A percentile compares a stretch with the other conserved stretches of the same genome.
phyloP scores from a whole-genome alignment of 1,140 invertebrate genomes.

The Cecropterus lyciades region DNA sequence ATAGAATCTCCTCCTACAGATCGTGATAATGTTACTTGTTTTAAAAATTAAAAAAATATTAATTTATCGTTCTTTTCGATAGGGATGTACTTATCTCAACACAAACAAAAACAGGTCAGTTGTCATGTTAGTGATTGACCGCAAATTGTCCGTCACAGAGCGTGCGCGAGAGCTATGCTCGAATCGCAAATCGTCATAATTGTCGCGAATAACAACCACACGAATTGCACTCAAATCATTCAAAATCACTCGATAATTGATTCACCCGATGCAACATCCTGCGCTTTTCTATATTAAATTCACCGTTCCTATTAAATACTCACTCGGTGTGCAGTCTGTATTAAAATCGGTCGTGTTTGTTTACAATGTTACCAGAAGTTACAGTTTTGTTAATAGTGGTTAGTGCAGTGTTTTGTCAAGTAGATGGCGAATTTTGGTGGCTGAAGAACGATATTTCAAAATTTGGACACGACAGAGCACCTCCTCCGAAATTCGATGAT shows the following conservation, averaged over 20 bases:
- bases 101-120: constrained; percentile 38
- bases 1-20: too few relatives aligned
- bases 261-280: constrained; percentile 54
- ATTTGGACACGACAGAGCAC: constrained; percentile 47
- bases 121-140: constrained; percentile 40
- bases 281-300: constrained; percentile 50
- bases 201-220: constrained; percentile 51
- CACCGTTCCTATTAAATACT: constrained; percentile 42
- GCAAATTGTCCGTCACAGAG: constrained; percentile 48
- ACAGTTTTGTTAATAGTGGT: constrained; percentile 45
- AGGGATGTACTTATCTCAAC: constrained; percentile 25
- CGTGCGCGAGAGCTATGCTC: constrained; percentile 43
- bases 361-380: constrained; percentile 49
- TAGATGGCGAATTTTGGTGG: constrained; percentile 79
- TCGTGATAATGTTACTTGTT: too few relatives aligned
- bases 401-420: constrained; percentile 51
- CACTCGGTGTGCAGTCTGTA: constrained; percentile 37
- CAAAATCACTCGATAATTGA: constrained; percentile 58
- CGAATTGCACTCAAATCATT: constrained; percentile 49
- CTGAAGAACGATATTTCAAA: constrained; percentile 60
- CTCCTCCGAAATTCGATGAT: constrained; percentile 59
- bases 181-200: constrained; percentile 49
- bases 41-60: too few relatives aligned
- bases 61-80: background rate
- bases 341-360: constrained; percentile 33